A percentile compares a stretch with the other conserved stretches of the same genome.
phyloP scores from a whole-genome alignment of 2,888 invertebrate genomes.

The Trachelus troglodyta region DNA sequence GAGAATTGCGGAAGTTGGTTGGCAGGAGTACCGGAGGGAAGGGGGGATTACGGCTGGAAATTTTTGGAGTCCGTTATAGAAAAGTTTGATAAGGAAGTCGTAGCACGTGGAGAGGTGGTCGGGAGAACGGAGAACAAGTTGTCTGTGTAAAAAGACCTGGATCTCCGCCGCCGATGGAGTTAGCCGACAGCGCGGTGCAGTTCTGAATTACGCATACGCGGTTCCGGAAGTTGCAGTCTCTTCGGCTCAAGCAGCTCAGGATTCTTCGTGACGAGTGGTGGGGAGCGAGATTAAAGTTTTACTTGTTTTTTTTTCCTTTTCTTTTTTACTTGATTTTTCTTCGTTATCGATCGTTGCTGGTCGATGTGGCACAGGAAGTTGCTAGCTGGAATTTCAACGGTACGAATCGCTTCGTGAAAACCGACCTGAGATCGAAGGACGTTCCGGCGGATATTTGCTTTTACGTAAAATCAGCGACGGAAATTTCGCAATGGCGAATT shows the following conservation, averaged over 20 bases:
- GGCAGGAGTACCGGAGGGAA: not conserved
- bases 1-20: not conserved
- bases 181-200: not conserved
- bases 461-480: not conserved
- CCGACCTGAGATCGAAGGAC: not conserved
- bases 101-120: not conserved
- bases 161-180: not conserved
- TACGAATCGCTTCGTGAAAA: not conserved
- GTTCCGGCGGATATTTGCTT: not conserved
- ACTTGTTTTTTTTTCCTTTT: not conserved
- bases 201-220: not conserved
- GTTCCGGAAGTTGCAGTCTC: not conserved
- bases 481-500: not conserved
- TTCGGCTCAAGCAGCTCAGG: not conserved
- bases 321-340: not conserved
- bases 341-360: not conserved
- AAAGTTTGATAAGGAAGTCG: not conserved
- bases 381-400: not conserved
- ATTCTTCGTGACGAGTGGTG: not conserved
- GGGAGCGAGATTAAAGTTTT: no score
- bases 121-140: not conserved
- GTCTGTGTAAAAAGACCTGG: not conserved
- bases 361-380: not conserved
- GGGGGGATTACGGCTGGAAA: not conserved
- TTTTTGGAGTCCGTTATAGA: not conserved